Evolutionary conservation across 2,113 vertebrate species (phyloP).

Genomic region (Pyxicephalus adspersus): DNA sequence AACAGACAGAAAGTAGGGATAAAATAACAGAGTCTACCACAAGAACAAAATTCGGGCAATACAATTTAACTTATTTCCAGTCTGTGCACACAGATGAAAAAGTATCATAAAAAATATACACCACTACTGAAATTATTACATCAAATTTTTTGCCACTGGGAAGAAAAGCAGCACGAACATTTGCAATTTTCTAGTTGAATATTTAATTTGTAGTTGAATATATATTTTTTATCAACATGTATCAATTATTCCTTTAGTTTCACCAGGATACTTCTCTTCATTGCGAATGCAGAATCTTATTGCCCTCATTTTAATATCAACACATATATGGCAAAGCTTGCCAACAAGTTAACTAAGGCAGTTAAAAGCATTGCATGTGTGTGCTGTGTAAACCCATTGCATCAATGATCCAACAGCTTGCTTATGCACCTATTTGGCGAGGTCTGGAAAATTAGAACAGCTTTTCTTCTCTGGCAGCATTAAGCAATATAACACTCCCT

Average conservation of each 20-base stretch:
- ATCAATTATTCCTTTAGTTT: conserved; percentile 37
- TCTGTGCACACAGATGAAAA: no score
- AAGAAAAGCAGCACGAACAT: no score
- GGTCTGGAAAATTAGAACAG: conserved; percentile 75
- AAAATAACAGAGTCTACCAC: no score
- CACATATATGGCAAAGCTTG: conserved; percentile 65
- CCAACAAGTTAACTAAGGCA: conserved; percentile 54
- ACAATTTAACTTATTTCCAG: no score
- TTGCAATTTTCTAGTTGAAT: no score
- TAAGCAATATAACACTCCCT: conserved; percentile 70
- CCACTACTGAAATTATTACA: no score
- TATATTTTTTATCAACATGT: conserved; percentile 25
- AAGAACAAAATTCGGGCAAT: no score
- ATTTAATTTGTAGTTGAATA: conserved; percentile 16
- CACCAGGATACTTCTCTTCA: conserved; percentile 23
- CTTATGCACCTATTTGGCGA: conserved; percentile 79
- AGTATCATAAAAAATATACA: no score
- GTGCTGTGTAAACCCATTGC: conserved; percentile 41
- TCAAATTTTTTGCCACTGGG: no score
- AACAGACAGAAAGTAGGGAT: no score
- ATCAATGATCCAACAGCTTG: conserved; percentile 75
- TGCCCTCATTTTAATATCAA: conserved; percentile 51
- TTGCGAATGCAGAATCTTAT: conserved; percentile 38
- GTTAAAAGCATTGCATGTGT: conserved; percentile 54
- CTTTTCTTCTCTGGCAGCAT: conserved; percentile 75